Evolutionary conservation across 2,797 vertebrate species (phyloP).

Genomic region (Echiichthys vipera): DNA sequence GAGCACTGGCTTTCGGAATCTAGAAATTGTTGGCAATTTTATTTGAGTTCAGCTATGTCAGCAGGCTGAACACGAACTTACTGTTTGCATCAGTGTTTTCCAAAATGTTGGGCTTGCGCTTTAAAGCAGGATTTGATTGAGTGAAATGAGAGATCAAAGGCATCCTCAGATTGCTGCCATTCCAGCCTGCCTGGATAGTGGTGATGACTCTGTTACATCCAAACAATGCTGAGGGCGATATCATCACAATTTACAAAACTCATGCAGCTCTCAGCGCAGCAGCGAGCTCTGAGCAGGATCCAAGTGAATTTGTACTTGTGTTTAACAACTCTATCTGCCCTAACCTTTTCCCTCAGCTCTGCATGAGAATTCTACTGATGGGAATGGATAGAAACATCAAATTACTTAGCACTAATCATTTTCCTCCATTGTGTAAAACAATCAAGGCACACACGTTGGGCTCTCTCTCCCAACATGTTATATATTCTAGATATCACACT

Average conservation of each 20-base stretch:
- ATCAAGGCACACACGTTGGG: neutral
- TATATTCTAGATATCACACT: too few species aligned
- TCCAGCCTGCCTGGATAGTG: conserved; percentile 30
- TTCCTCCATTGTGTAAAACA: conserved; percentile 45
- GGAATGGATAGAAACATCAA: conserved; percentile 41
- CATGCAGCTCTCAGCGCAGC: neutral
- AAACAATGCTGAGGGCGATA: conserved; percentile 23
- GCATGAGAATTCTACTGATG: conserved; percentile 18
- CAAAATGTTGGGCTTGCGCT: conserved; percentile 8
- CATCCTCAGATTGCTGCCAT: conserved; percentile 1
- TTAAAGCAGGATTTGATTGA: conserved; percentile 38
- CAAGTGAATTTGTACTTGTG: conserved; percentile 24
- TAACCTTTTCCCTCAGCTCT: neutral
- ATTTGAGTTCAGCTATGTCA: conserved; percentile 44
- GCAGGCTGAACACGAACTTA: conserved; percentile 37
- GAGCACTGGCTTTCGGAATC: conserved; percentile 54
- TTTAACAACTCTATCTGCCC: conserved; percentile 17
- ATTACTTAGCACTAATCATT: conserved; percentile 42
- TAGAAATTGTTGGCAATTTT: conserved; percentile 53
- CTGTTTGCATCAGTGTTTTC: conserved; percentile 35
- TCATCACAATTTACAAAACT: conserved; percentile 30
- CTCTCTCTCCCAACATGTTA: neutral
- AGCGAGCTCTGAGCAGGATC: neutral
- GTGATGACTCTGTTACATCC: conserved; percentile 40
- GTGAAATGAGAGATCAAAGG: conserved; percentile 35